phyloP scores from a whole-genome alignment of 2,113 vertebrate species.

The Platysteira castanea region DNA sequence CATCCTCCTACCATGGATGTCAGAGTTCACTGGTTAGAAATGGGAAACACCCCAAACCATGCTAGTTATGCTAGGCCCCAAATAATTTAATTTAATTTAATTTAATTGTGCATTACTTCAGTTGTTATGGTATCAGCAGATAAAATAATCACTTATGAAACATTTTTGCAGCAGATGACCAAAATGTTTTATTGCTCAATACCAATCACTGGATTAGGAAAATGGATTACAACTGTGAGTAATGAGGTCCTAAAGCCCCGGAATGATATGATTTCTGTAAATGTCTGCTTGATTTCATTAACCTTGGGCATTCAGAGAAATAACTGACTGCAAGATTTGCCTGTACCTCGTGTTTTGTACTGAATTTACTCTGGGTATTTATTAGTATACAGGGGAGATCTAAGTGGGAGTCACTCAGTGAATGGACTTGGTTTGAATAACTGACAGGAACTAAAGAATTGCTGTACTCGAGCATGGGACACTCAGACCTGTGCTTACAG shows the following conservation, averaged over 20 bases:
- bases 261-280: background rate
- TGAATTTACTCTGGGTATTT: background rate
- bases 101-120: background rate
- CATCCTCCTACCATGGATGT: accelerated
- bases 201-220: slow-evolving; percentile 36
- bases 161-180: background rate
- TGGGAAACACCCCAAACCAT: background rate
- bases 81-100: background rate
- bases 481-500: background rate
- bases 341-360: background rate
- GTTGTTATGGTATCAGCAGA: background rate
- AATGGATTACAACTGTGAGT: slow-evolving; percentile 27
- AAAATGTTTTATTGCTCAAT: background rate
- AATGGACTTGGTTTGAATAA: background rate
- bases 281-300: slow-evolving; percentile 2
- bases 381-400: background rate
- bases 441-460: background rate
- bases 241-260: slow-evolving; percentile 8
- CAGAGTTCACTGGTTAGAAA: background rate
- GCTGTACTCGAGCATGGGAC: background rate
- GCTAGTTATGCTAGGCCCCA: background rate
- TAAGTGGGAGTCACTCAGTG: background rate
- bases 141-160: background rate
- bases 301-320: background rate
- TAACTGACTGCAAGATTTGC: background rate